Base-by-base conservation (phyloP, 2,888 invertebrate genomes). In the Lochmaea capreae region DNA sequence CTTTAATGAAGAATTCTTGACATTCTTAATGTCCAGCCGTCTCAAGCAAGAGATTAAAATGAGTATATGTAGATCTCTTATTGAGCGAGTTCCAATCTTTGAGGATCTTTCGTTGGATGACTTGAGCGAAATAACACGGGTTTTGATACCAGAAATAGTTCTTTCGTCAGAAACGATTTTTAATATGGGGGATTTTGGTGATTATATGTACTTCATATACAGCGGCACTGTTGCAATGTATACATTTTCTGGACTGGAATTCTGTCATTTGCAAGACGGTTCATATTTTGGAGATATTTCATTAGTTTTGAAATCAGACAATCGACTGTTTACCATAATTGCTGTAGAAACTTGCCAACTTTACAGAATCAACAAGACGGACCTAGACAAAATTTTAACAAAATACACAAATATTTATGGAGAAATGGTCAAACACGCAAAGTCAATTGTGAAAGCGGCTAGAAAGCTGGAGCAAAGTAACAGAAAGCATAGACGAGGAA, bases 141-240 rank as follows among this genome's bases (percentile, higher is more conserved):
- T 88, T 78, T 84, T 92, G 16, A 88, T 86, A 62, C 87, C 88
- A 5, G 91, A 92, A 83, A 88, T 91, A 39, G 91, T 89, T 84
- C 85, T 92, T 66, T 89, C 91, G 2, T 89, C 90, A 72, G 92
- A 92, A 81, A 85, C 90, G 26, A 90, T 92, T 58, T 85, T 90
- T 14, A 89, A 89, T 73, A 90, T 90, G 0, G 90, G 91, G 0
- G 88, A 89, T 14, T 83, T 87, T 14, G 91, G 91, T 0, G 89
- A 90, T 74, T 90, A 90, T 82, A 91, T 92, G 91, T 92, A 89
- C 83, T 92, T 92, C 79, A 87, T 92, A 26, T 89, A 89, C 0
- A 88, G 87, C 52, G 92, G 92, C 12, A 91, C 91, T 0, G 91
- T 92, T 0, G 89, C 90, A 5, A 88, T 91, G 3, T 88, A 89